A percentile compares a stretch with the other conserved stretches of the same genome.
phyloP scores from a whole-genome alignment of 1,140 invertebrate species.

The Lepidurus packardi region DNA sequence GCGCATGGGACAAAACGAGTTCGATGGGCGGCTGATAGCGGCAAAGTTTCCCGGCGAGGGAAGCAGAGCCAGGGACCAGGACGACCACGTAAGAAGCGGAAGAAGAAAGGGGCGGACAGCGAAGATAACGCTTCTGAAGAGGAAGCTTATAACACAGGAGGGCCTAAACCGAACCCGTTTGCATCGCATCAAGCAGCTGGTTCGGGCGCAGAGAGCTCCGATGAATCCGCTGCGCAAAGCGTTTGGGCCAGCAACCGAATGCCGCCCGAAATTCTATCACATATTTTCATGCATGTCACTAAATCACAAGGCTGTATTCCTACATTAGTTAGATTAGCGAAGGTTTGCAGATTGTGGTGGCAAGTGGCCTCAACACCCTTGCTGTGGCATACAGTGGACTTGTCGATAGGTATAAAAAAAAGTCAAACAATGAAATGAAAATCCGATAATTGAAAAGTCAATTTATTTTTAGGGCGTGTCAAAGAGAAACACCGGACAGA shows the following conservation, averaged over 20 bases:
- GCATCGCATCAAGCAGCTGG: neutral
- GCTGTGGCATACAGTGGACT: conserved; percentile 69
- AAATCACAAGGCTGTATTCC: conserved; percentile 63
- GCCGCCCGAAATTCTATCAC: conserved; percentile 58
- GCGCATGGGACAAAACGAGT: neutral
- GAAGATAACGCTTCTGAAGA: conserved; percentile 27
- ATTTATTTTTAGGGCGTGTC: conserved; percentile 54
- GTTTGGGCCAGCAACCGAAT: conserved; percentile 31
- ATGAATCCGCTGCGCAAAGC: conserved; percentile 28
- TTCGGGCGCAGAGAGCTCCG: neutral
- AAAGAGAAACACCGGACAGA: conserved; percentile 63
- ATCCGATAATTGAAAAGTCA: neutral
- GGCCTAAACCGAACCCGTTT: neutral
- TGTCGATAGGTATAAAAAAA: conserved; percentile 46
- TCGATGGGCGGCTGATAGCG: neutral
- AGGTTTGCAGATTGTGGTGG: conserved; percentile 68
- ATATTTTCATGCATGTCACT: conserved; percentile 63
- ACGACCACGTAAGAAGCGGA: conserved; percentile 24
- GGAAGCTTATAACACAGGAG: neutral
- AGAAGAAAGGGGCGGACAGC: conserved; percentile 27
- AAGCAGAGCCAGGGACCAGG: conserved; percentile 14
- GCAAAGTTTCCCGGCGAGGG: conserved; percentile 23
- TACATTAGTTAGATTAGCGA: conserved; percentile 60
- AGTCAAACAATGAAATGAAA: neutral
- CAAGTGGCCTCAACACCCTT: conserved; percentile 57